Base-by-base conservation (phyloP, 2,888 invertebrate species). In the Andrena bucephala region DNA sequence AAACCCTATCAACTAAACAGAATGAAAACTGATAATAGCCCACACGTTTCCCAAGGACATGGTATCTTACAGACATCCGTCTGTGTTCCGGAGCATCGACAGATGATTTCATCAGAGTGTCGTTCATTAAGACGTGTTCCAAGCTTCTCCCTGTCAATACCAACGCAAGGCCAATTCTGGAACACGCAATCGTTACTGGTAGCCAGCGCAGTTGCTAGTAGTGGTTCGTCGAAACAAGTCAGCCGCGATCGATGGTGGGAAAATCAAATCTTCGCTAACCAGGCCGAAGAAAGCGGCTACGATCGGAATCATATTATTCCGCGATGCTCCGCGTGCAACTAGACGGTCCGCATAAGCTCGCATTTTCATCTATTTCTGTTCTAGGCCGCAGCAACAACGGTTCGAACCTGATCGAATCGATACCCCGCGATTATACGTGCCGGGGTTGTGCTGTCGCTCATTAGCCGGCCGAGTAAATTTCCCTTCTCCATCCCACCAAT, bases 341-440 rank as follows among this genome's bases (percentile, higher is more conserved):
- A 42, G 33, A 13, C 36, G 48, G 10, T 24, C 42, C 36, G 24
- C 52, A 63, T 70, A 84, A 69, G 74, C 73, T 36, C 71, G 72
- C 80, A 77, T 86, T 82, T 89, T 89, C 87, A 86, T 88, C 89
- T 88, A 88, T 89, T 91, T 89, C 84, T 85, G 89, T 90, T 90
- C 90, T 89, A 89, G 90, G 89, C 89, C 90, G 90, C 89, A 81
- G 89, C 87, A 87, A 83, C 83, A 83, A 59, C 78, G 81, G 78
- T 85, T 84, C 82, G 81, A 85, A 85, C 83, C 73, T 87, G 68
- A 13, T 69, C 84, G 82, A 90, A 91, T 91, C 91, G 86, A 91
- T 90, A 90, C 77, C 75, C 6, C 77, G 73, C 81, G 85, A 87
- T 86, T 85, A 80, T 76, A 86, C 73, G 60, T 74, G 69, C 68